These are phyloP conservation scores for Corydoras sp. DNA, from an alignment of 2,113 vertebrate species.

Conservation along the genomic window DNA sequence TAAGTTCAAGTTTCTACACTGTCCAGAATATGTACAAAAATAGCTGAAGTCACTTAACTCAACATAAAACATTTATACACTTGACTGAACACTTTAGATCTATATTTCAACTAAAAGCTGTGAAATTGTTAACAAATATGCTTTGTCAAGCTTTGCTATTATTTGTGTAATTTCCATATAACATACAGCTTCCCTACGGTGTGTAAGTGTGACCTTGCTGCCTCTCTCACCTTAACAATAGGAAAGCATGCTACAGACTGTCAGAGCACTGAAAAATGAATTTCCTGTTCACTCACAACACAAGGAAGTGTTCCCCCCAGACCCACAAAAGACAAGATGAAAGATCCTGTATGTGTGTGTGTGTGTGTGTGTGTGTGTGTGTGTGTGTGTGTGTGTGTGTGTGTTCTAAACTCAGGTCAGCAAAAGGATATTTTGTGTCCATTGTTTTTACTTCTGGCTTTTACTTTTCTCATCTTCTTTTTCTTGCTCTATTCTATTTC, in stretches of 20 bases:
- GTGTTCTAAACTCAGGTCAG: neutral
- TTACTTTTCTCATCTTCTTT: neutral
- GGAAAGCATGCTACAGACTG: constrained; percentile 42
- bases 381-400: neutral
- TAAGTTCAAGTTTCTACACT: constrained; percentile 38
- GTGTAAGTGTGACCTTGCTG: constrained; percentile 18
- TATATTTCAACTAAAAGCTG: no score
- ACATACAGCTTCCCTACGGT: neutral
- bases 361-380: constrained; percentile 8
- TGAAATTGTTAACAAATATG: no score
- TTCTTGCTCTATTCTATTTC: neutral
- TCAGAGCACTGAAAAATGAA: constrained; percentile 45
- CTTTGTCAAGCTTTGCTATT: no score
- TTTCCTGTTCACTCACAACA: constrained; percentile 46
- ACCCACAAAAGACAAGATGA: constrained; percentile 25
- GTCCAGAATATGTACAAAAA: neutral
- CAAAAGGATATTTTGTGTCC: no score
- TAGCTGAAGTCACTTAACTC: neutral
- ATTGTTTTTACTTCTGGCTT: no score
- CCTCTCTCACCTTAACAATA: constrained; percentile 42
- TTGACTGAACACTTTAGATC: no score
- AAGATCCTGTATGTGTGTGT: neutral
- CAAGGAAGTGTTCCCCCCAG: constrained; percentile 40
- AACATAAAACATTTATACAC: no score
- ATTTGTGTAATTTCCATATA: no score